phyloP scores from a whole-genome alignment of 2,113 vertebrate species.

The Centropristis striata region DNA sequence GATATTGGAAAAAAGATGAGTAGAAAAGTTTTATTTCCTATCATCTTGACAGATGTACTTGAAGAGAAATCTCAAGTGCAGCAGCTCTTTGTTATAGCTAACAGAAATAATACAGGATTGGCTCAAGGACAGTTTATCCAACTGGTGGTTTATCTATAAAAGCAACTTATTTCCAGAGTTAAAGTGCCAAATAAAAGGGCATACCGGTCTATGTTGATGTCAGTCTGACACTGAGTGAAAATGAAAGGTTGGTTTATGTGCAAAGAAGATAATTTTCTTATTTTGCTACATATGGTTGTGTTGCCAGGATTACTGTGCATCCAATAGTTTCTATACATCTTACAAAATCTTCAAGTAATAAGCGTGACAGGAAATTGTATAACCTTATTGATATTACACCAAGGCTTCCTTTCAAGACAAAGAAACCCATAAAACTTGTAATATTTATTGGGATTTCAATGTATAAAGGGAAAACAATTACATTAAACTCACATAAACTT shows the following conservation, averaged over 20 bases:
- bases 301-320: not conserved
- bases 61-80: not conserved
- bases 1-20: not conserved
- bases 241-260: conserved; percentile 21
- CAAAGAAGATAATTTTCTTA: conserved; percentile 1
- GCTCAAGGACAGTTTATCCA: conserved; percentile 2
- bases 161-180: not conserved
- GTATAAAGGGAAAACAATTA: no score
- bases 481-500: no score
- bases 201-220: conserved; percentile 6
- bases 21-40: not conserved
- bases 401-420: not conserved
- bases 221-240: conserved; percentile 8
- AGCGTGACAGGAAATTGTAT: not conserved
- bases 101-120: not conserved
- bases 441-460: not conserved
- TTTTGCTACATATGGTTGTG: not conserved
- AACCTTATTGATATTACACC: no score
- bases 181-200: not conserved
- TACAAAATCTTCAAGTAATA: not conserved
- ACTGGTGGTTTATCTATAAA: not conserved
- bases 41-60: not conserved
- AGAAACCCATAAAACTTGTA: no score
- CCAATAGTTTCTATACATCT: not conserved
- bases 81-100: not conserved